Conservation (phyloP, 2,113 vertebrate species). For the Dasyornis broadbenti region DNA sequence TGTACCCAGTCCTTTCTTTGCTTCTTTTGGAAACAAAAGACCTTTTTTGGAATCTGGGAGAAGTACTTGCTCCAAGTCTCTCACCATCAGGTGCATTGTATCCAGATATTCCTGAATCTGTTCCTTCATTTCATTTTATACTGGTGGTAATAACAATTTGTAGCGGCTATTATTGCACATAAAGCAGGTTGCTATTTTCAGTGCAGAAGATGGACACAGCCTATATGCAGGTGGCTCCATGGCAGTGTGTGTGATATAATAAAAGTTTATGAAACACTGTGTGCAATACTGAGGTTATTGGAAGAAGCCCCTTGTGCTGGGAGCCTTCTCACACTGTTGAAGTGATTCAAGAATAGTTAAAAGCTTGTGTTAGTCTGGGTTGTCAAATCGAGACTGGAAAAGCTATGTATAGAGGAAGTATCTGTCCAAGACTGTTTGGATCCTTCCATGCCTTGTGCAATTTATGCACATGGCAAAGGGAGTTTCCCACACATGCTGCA, state of each 20-base stretch:
- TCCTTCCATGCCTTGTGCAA: background rate
- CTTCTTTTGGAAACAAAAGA: background rate
- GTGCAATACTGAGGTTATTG: background rate
- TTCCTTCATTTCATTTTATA: background rate
- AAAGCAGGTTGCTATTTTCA: background rate
- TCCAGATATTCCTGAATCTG: background rate
- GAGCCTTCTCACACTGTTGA: background rate
- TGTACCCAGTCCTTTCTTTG: background rate
- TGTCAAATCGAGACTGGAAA: background rate
- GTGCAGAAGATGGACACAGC: background rate
- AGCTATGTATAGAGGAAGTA: background rate
- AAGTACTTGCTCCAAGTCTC: background rate
- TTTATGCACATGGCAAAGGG: background rate
- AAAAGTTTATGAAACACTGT: slow-evolving; percentile 6
- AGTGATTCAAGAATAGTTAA: background rate
- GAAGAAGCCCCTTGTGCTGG: background rate
- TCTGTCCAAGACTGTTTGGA: background rate
- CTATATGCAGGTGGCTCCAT: background rate
- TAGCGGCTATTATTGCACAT: background rate
- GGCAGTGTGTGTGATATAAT: background rate
- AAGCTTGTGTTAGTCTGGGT: background rate
- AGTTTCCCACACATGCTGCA: background rate
- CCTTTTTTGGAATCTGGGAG: background rate
- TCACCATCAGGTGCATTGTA: background rate
- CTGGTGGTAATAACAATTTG: background rate